A percentile compares a stretch with the other conserved stretches of the same genome.
phyloP scores from a whole-genome alignment of 2,888 invertebrate genomes.

The Drosophila anomelani region DNA sequence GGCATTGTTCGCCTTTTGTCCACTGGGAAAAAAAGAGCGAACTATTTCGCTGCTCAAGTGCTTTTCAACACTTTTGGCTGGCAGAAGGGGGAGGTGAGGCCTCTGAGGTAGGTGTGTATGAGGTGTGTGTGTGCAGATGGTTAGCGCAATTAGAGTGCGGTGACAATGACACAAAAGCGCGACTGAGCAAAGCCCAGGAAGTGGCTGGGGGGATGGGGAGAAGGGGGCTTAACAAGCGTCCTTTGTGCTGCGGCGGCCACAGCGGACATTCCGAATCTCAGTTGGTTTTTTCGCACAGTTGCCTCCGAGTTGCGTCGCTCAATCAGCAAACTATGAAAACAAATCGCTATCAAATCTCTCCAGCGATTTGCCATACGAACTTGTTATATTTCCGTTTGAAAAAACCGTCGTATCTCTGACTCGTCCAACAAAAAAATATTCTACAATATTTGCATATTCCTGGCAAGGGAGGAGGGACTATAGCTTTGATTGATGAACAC shows the following conservation, averaged over 20 bases:
- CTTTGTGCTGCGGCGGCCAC: conserved; percentile 56
- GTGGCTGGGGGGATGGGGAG: conserved; percentile 33
- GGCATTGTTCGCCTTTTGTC: conserved; percentile 68
- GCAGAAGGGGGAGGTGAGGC: neutral
- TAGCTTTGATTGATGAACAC: conserved; percentile 78
- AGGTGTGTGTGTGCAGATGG: conserved; percentile 50
- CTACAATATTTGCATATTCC: conserved; percentile 66
- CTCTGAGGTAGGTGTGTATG: neutral
- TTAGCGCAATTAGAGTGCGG: conserved; percentile 77
- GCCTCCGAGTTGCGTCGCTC: conserved; percentile 5
- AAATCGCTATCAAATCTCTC: conserved; percentile 33
- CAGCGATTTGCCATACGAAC: conserved; percentile 6
- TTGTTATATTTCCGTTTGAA: conserved; percentile 2
- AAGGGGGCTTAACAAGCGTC: conserved; percentile 61
- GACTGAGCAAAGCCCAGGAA: conserved; percentile 62
- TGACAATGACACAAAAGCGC: conserved; percentile 80
- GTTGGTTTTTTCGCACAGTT: conserved; percentile 21
- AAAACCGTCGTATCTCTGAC: neutral
- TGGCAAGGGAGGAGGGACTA: conserved; percentile 27
- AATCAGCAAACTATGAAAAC: conserved; percentile 33
- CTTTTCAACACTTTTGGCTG: conserved; percentile 60
- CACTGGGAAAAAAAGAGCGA: conserved; percentile 43
- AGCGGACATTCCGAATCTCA: conserved; percentile 15
- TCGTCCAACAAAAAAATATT: conserved; percentile 5
- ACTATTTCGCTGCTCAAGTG: conserved; percentile 67